Conservation (phyloP, 2,113 vertebrate species). For the Cyrtonyx montezumae region DNA sequence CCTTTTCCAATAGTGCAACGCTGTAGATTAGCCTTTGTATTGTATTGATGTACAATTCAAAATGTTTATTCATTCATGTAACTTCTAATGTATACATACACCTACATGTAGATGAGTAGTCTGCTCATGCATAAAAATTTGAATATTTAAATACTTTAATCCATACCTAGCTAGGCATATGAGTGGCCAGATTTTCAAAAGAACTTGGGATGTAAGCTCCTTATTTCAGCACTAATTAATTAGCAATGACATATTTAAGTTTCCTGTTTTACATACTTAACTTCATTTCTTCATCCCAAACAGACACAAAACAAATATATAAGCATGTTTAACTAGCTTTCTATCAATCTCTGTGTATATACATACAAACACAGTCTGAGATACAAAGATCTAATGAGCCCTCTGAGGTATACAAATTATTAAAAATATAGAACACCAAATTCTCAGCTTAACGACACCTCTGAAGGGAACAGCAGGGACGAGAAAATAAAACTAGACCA, state of each 20-base stretch:
- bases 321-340: neutral
- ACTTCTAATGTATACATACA: neutral
- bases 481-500: conserved; percentile 63
- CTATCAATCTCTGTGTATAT: neutral
- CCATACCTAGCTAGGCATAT: neutral
- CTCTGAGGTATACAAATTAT: conserved; percentile 13
- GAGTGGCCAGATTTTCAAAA: neutral
- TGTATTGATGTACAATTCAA: neutral
- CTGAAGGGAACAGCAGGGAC: conserved; percentile 22
- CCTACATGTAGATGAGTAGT: neutral
- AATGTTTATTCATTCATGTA: neutral
- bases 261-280: neutral
- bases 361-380: neutral
- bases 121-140: neutral
- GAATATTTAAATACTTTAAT: neutral
- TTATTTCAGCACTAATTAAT: neutral
- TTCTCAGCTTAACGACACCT: conserved; percentile 31
- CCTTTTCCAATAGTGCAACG: neutral
- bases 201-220: neutral
- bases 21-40: neutral
- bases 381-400: conserved; percentile 15
- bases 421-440: conserved; percentile 49
- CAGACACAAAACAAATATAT: neutral
- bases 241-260: neutral
- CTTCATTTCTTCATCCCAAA: neutral